Evolutionary conservation across 2,888 invertebrate species (phyloP), one percentile per base, ranked within the genome.

Genomic region (Amaurobius ferox): DNA sequence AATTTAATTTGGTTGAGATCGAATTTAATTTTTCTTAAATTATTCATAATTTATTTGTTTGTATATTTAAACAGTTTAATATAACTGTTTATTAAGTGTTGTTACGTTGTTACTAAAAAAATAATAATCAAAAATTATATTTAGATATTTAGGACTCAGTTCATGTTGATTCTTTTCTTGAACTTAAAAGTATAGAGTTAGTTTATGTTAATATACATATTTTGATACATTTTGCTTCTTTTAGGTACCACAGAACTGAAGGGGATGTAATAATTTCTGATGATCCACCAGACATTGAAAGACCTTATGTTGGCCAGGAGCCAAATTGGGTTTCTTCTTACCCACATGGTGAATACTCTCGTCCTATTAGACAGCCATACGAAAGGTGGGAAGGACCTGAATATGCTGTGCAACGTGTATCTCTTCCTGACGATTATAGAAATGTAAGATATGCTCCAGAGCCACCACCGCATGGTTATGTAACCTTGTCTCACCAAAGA

Each of bases 241-340:
- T 55, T 11, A 83, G 83, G n/a, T 87, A 87, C 29, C 87, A 87
- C 48, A 64, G 87, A 9, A 87, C 83, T 0, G 83, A 87, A 29
- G 81, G 87, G n/a, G 87, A 87, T 29, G 87, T 87, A 0, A 83
- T 83, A 23, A 32, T 83, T 11, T 32, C 66, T 16, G 79, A 87
- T 40, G 83, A 77, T 32, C 48, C 73, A 9, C 1, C 62, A 7
- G 81, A 86, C 35, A 62, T 72, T 9, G 78, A 79, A 7, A 61
- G 79, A 19, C 62, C 70, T 28, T 86, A 66, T 19, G 66, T 29
- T 6, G 66, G 35, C 13, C 77, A 35, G n/a, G 83, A 77, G 23
- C n/a, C 77, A 1, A 28, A 44, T 26, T 83, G 83, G 83, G 66
- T 44, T 2, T 64, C 83, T 16, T 16, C 29, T 9, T 66, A 77